A percentile compares a stretch with the other conserved stretches of the same genome.
Conservation (phyloP, 2,888 invertebrate species). For the Teleogryllus oceanicus region DNA sequence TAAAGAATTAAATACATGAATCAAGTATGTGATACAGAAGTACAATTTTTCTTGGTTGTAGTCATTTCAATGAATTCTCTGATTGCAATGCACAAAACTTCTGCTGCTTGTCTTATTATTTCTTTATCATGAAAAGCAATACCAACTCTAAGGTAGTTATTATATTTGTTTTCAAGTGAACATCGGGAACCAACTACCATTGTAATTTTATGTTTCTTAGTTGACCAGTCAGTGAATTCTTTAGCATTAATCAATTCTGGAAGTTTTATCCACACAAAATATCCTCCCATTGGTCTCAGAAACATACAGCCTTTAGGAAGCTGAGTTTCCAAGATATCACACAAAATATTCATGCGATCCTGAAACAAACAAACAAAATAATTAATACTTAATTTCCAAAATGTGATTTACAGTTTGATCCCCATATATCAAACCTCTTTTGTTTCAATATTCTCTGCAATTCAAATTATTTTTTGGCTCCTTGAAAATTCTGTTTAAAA, state of each 20-base stretch:
- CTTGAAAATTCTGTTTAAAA: too few species aligned
- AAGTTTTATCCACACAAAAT: conserved; percentile 59
- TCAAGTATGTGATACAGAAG: neutral
- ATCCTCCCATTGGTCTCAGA: conserved; percentile 54
- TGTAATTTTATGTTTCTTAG: conserved; percentile 48
- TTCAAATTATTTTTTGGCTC: too few species aligned
- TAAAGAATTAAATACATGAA: neutral
- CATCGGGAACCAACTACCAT: conserved; percentile 51
- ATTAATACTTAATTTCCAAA: too few species aligned
- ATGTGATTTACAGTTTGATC: too few species aligned
- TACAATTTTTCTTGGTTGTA: too few species aligned
- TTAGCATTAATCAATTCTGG: conserved; percentile 47
- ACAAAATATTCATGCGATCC: neutral
- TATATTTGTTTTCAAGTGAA: conserved; percentile 45
- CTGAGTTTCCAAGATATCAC: conserved; percentile 40
- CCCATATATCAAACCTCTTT: too few species aligned
- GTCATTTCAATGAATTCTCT: conserved; percentile 22
- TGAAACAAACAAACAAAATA: neutral
- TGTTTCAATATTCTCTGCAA: too few species aligned
- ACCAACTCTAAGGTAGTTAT: conserved; percentile 51
- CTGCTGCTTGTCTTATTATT: conserved; percentile 45
- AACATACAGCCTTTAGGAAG: conserved; percentile 50
- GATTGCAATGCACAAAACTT: conserved; percentile 45
- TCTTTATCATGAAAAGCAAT: conserved; percentile 52
- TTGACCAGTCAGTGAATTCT: conserved; percentile 49